A percentile compares a stretch with the other conserved stretches of the same genome.
These are phyloP conservation scores for Lagria hirta DNA, from an alignment of 2,888 invertebrate species.

Conservation along the genomic window DNA sequence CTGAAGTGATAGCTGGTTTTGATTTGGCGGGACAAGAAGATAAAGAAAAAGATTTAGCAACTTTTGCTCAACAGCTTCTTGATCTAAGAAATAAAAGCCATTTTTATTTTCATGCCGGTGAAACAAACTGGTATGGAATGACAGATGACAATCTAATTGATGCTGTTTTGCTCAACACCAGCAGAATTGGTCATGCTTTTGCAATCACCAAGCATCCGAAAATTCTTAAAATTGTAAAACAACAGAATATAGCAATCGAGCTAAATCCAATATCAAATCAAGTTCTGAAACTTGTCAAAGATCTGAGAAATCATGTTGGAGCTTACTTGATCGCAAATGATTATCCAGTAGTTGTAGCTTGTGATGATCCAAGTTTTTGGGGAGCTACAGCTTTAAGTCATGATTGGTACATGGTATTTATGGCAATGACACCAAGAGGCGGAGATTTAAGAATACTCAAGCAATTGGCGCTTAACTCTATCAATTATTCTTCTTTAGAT, in stretches of 20 bases:
- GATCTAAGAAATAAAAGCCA: constrained; percentile 57
- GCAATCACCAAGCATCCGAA: constrained; percentile 73
- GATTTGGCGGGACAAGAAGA: constrained; percentile 84
- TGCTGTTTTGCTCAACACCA: constrained; percentile 71
- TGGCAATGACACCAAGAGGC: constrained; percentile 69
- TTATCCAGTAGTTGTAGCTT: constrained; percentile 73
- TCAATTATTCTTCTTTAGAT: constrained; percentile 66
- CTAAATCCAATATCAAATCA: constrained; percentile 80
- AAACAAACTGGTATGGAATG: constrained; percentile 73
- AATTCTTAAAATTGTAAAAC: constrained; percentile 60
- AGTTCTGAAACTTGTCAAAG: constrained; percentile 66
- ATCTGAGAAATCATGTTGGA: constrained; percentile 76
- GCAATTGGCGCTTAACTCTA: constrained; percentile 72
- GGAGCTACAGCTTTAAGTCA: constrained; percentile 70
- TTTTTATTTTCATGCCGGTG: constrained; percentile 70
- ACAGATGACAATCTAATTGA: constrained; percentile 76
- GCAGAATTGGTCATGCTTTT: constrained; percentile 82
- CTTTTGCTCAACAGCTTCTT: constrained; percentile 62
- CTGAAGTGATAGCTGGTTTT: constrained; percentile 72
- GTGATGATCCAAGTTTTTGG: constrained; percentile 81
- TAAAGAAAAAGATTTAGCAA: constrained; percentile 62
- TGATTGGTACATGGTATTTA: constrained; percentile 77
- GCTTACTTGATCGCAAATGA: constrained; percentile 64
- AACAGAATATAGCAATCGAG: constrained; percentile 69
- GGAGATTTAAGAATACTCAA: constrained; percentile 73